These are phyloP conservation scores for Paradoxurus hermaphroditus DNA, from an alignment of 2,113 vertebrate genomes.

Conservation along the genomic window DNA sequence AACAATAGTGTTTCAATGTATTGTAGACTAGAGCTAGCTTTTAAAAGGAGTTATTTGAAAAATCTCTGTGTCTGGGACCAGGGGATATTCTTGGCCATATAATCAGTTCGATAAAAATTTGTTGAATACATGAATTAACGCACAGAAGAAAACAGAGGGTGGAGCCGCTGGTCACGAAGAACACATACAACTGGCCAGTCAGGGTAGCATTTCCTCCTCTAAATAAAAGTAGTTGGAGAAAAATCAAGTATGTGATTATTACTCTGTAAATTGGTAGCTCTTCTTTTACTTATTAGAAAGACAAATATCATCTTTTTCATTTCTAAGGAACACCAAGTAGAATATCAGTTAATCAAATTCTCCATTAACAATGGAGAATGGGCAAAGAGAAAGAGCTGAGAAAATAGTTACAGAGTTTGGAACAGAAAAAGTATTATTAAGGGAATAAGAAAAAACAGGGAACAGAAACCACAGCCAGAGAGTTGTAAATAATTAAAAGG, in stretches of 20 bases:
- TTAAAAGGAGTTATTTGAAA: neutral
- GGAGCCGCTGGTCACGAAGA: neutral
- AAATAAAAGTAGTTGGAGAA: neutral
- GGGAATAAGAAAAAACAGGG: neutral
- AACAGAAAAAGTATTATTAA: slow-evolving; percentile 33
- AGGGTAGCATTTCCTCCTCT: neutral
- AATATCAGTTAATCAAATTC: slow-evolving; percentile 51
- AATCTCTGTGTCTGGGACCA: neutral
- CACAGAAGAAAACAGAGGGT: neutral
- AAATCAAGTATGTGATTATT: neutral
- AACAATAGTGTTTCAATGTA: neutral
- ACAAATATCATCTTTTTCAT: slow-evolving; percentile 28
- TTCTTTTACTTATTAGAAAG: slow-evolving; percentile 45
- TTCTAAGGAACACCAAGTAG: slow-evolving; percentile 43
- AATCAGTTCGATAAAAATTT: neutral
- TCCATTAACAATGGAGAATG: neutral
- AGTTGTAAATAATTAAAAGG: slow-evolving; percentile 60
- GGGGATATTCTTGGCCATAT: neutral
- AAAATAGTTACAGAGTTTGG: neutral
- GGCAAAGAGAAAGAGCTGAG: neutral
- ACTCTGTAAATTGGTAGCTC: neutral
- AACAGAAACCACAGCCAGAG: neutral
- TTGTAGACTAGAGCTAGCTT: neutral
- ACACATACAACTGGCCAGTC: neutral
- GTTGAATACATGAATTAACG: neutral